Evolutionary conservation across 2,888 invertebrate species (phyloP).

Genomic region (Pantelozetes paolii): DNA sequence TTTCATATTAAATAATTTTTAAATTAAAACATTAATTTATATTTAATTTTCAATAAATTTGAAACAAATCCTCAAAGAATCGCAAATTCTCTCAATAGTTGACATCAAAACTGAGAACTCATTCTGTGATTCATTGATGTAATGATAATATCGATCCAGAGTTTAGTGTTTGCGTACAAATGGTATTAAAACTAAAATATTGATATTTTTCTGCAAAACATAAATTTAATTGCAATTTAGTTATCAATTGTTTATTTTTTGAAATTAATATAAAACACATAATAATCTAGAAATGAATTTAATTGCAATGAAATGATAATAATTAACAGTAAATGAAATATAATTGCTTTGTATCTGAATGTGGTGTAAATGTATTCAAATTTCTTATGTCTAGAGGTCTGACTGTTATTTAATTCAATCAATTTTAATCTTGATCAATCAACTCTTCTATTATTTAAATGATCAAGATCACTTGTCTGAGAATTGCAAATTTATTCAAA

Average conservation of each 20-base stretch:
- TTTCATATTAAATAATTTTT: too few species aligned
- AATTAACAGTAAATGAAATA: neutral
- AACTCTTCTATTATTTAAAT: neutral
- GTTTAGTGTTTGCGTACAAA: neutral
- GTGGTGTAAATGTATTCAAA: slow-evolving; percentile 28
- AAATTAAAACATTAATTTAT: too few species aligned
- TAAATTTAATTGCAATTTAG: neutral
- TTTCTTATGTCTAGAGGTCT: slow-evolving; percentile 27
- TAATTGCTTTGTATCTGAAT: neutral
- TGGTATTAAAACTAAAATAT: neutral
- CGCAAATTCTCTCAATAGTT: too few species aligned
- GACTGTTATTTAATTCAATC: neutral
- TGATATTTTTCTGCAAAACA: neutral
- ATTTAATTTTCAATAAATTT: too few species aligned
- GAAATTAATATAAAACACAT: too few species aligned
- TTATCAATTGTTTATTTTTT: neutral
- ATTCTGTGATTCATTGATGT: neutral
- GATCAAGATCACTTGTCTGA: too few species aligned
- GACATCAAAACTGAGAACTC: neutral
- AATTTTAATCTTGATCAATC: neutral
- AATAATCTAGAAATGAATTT: too few species aligned
- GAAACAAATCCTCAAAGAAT: too few species aligned
- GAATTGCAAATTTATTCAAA: neutral
- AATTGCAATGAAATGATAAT: too few species aligned
- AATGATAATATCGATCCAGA: neutral